Base-by-base conservation (phyloP, 1,140 invertebrate genomes). In the Macrobrachium rosenbergii region DNA sequence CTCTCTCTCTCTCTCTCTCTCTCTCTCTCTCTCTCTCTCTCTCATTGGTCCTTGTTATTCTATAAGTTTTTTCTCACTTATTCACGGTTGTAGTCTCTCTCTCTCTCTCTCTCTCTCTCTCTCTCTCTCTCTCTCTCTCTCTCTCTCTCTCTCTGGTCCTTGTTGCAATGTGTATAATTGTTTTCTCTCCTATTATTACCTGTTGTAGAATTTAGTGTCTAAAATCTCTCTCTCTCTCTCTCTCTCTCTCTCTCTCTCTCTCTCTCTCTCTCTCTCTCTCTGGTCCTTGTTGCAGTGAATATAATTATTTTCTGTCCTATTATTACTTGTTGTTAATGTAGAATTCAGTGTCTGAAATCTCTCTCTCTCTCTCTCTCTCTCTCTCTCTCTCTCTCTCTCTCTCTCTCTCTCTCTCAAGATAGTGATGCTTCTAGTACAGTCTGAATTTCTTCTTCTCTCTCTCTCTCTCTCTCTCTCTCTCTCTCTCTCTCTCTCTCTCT, bases 401-500 rank as follows among this genome's bases (percentile, higher is more conserved):
- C 72, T 75, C 72, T 37, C 72, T 75, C 23, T 37, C 72, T 75
- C 23, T n/a, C n/a, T n/a, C n/a, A 21, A 10, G 2, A 16, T 3
- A 16, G 16, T 16, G 14, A 5, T 19, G 16, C 72, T 28, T 75
- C n/a, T 37, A 2, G 14, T 45, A 16, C 23, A 14, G 28, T 37
- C 28, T n/a, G n/a, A n/a, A n/a, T n/a, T n/a, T n/a, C n/a, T n/a
- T n/a, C n/a, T n/a, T n/a, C n/a, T n/a, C n/a, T n/a, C n/a, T n/a
- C n/a, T 45, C 73, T 45, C 37, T 76, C 73, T 45, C 73, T 76
- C 73, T 45, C 73, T 76, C 37, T 45, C 73, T 45, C 73, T 76
- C 37, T 45, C 73, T 76, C 73, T 45, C 73, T 76, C 73, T 45
- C 37, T 76, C 73, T 45, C 37, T 76, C 73, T 45, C 73, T 45